Evolutionary conservation across 2,113 vertebrate genomes (phyloP).

Genomic region (Acanthochromis polyacanthus): DNA sequence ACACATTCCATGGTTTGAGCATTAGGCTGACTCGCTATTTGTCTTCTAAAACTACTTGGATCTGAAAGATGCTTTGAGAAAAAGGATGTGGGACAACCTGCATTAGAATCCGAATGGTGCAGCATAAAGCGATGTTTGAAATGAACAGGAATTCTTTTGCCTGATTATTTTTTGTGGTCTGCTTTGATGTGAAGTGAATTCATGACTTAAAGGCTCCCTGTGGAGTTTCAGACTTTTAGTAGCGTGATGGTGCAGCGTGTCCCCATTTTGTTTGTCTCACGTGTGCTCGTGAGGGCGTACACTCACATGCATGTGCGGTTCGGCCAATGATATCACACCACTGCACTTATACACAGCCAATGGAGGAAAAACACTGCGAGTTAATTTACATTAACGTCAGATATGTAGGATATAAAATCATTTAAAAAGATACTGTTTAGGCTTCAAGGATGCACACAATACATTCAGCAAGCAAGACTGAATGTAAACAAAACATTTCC

Average conservation of each 20-base stretch:
- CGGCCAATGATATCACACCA: background rate
- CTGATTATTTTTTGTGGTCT: constrained; percentile 6
- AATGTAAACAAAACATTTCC: too few species aligned
- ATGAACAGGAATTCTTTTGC: background rate
- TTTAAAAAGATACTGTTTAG: too few species aligned
- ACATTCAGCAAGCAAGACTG: too few species aligned
- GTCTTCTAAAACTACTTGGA: constrained; percentile 1
- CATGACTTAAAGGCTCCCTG: constrained; percentile 2
- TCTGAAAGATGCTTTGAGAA: constrained; percentile 27
- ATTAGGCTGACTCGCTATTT: constrained; percentile 17
- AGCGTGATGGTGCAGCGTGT: background rate
- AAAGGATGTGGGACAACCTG: background rate
- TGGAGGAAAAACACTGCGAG: too few species aligned
- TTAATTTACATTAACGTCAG: too few species aligned
- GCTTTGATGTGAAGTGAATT: constrained; percentile 8
- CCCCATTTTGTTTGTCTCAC: background rate
- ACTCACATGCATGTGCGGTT: background rate
- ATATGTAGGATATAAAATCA: too few species aligned
- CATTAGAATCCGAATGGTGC: constrained; percentile 2
- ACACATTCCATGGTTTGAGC: background rate
- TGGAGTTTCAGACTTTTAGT: background rate
- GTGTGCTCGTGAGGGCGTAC: background rate
- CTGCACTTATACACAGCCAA: too few species aligned
- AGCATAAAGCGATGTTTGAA: background rate
- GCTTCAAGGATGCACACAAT: too few species aligned